Evolutionary conservation across 2,797 vertebrate species (phyloP).

Genomic region (Spinibarbus caldwelli): DNA sequence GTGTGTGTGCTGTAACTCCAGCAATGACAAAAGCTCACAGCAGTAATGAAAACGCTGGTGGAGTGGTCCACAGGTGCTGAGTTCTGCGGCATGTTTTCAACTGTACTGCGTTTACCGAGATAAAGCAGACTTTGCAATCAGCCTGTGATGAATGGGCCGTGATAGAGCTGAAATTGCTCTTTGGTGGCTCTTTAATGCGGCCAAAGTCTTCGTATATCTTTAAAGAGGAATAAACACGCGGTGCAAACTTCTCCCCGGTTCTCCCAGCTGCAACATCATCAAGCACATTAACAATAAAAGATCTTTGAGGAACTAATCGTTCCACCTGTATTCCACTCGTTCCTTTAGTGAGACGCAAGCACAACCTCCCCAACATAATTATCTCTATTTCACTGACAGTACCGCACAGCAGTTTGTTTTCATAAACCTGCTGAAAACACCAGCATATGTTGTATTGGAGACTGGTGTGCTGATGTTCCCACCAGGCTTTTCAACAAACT

Average conservation of each 20-base stretch:
- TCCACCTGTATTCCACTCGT: slow-evolving; percentile 67
- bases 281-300: slow-evolving; percentile 66
- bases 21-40: slow-evolving; percentile 45
- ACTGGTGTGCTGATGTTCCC: neutral
- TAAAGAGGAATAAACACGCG: slow-evolving; percentile 74
- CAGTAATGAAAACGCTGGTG: slow-evolving; percentile 46
- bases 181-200: slow-evolving; percentile 72
- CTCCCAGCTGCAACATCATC: slow-evolving; percentile 64
- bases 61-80: slow-evolving; percentile 63
- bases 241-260: slow-evolving; percentile 57
- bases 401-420: slow-evolving; percentile 61
- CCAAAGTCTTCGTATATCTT: slow-evolving; percentile 71
- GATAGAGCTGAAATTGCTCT: slow-evolving; percentile 78
- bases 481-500: neutral
- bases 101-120: slow-evolving; percentile 62
- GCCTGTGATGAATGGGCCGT: slow-evolving; percentile 77
- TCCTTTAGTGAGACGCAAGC: slow-evolving; percentile 51
- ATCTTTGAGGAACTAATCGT: slow-evolving; percentile 65
- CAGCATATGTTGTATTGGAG: neutral
- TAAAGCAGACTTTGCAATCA: slow-evolving; percentile 76
- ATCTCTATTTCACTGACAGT: slow-evolving; percentile 57
- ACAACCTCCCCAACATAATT: slow-evolving; percentile 59
- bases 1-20: slow-evolving; percentile 39
- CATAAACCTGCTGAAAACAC: slow-evolving; percentile 55
- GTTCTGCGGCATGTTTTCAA: slow-evolving; percentile 66